Evolutionary conservation across 2,113 vertebrate species (phyloP).

Genomic region (Halcyon senegalensis): DNA sequence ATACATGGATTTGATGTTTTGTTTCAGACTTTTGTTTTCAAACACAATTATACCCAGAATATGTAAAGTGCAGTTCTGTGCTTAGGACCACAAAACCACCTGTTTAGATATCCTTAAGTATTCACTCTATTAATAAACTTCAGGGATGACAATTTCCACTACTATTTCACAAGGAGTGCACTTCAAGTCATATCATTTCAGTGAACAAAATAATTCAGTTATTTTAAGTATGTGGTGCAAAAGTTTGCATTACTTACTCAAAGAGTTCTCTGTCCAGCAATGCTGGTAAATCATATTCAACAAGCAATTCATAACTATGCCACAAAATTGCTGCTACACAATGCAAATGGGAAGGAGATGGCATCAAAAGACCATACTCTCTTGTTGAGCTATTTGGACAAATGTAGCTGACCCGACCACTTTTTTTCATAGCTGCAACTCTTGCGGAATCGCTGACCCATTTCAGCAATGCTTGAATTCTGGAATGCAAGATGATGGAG

Average conservation of each 20-base stretch:
- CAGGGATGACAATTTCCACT: not conserved
- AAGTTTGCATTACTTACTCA: conserved; percentile 84
- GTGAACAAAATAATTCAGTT: not conserved
- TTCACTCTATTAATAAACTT: not conserved
- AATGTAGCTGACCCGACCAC: conserved; percentile 79
- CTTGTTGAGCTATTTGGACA: conserved; percentile 79
- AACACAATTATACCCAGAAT: not conserved
- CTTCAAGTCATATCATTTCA: not conserved
- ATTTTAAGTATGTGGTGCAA: rapidly evolving
- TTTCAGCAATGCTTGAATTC: conserved; percentile 95
- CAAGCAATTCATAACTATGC: conserved; percentile 96
- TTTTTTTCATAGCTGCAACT: conserved; percentile 91
- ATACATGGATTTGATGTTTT: not conserved
- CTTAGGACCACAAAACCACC: not conserved
- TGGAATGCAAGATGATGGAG: conserved; percentile 70
- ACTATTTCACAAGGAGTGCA: not conserved
- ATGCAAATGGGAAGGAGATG: conserved; percentile 96
- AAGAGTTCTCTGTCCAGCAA: conserved; percentile 93
- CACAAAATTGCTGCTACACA: conserved; percentile 96
- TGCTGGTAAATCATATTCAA: conserved; percentile 94
- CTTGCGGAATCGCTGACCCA: conserved; percentile 96
- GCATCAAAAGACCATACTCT: conserved; percentile 97
- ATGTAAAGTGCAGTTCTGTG: not conserved
- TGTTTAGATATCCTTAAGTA: not conserved
- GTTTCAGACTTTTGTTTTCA: not conserved